phyloP scores from a whole-genome alignment of 2,113 vertebrate species.

The Alethe diademata region DNA sequence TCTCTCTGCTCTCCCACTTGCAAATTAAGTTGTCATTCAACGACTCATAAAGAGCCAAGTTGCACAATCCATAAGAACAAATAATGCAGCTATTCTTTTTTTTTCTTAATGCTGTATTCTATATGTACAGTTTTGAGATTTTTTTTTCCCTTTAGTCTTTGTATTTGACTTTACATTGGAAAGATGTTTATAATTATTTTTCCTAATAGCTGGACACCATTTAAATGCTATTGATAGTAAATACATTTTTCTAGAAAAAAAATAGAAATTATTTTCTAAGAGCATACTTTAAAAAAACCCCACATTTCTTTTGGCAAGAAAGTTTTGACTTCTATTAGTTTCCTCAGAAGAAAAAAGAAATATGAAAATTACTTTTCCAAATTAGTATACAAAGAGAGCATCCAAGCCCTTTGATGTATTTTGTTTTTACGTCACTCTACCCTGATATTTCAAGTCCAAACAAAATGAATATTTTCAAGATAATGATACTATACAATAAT shows the following conservation, averaged over 20 bases:
- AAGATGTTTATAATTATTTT: not conserved
- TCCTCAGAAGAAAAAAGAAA: not conserved
- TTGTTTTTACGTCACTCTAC: not conserved
- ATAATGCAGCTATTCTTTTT: not conserved
- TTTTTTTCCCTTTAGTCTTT: not conserved
- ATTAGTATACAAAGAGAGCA: not conserved
- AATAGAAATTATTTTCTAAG: not conserved
- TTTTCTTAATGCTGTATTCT: not conserved
- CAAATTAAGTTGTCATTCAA: conserved; percentile 59
- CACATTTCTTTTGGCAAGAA: not conserved
- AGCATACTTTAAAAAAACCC: accelerated
- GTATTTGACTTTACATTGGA: not conserved
- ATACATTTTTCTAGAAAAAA: not conserved
- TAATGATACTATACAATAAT: not conserved
- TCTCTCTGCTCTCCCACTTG: conserved; percentile 33
- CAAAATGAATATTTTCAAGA: not conserved
- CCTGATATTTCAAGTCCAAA: not conserved
- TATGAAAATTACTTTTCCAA: not conserved
- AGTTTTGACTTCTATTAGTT: not conserved
- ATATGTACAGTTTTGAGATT: not conserved
- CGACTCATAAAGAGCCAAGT: not conserved
- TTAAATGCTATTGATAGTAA: not conserved
- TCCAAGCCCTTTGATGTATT: not conserved
- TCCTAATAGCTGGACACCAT: not conserved
- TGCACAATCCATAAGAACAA: conserved; percentile 1